These are phyloP conservation scores for Tricholaema leucomelas DNA, from an alignment of 2,113 vertebrate genomes.

Conservation along the genomic window DNA sequence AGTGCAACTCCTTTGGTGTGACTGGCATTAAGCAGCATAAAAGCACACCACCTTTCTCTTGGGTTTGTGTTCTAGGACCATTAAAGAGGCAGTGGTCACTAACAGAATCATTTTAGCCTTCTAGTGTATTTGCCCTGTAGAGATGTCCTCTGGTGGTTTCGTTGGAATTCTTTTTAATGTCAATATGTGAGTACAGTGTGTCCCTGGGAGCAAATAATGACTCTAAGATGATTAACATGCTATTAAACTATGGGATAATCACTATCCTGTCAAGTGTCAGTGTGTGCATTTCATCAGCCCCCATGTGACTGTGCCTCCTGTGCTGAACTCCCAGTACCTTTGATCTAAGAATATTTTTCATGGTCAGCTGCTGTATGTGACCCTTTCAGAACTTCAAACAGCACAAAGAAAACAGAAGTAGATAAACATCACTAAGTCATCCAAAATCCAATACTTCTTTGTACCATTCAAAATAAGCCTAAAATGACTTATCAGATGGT, in stretches of 20 bases:
- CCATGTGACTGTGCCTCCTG: neutral
- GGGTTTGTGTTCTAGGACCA: neutral
- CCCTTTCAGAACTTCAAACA: neutral
- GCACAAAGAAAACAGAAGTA: neutral
- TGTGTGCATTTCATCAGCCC: neutral
- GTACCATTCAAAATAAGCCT: neutral
- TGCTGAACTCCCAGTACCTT: neutral
- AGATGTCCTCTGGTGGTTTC: neutral
- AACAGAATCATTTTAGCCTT: neutral
- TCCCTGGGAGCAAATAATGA: slow-evolving; percentile 4
- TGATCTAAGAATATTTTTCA: neutral
- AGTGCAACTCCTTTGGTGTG: neutral
- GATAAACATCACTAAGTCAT: neutral
- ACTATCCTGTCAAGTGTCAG: slow-evolving; percentile 45
- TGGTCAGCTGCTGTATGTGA: slow-evolving; percentile 14
- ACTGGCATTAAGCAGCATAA: neutral
- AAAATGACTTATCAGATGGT: neutral
- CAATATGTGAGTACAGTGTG: neutral
- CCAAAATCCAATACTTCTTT: neutral
- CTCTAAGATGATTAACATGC: slow-evolving; percentile 56
- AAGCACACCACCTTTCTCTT: neutral
- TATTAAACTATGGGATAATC: slow-evolving; percentile 63
- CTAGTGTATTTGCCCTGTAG: neutral
- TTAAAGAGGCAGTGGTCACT: neutral
- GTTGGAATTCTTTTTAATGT: neutral